phyloP scores from a whole-genome alignment of 2,113 vertebrate species.

The Nothobranchius kuhntae region DNA sequence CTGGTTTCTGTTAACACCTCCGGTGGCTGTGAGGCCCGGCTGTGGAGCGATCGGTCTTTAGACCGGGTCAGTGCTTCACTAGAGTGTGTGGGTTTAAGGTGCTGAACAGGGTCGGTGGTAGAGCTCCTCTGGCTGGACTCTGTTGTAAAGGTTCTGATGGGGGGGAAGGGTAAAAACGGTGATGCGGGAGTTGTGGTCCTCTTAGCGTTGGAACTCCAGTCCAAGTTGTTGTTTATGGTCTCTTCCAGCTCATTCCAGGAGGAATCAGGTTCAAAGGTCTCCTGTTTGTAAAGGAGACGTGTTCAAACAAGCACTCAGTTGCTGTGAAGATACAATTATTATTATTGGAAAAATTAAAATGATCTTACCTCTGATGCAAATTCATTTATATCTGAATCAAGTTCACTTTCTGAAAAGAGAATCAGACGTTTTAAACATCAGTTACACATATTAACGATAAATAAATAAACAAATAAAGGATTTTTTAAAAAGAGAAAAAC shows the following conservation, averaged over 20 bases:
- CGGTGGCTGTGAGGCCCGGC: conserved; percentile 29
- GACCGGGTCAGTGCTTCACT: neutral
- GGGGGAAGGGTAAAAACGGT: conserved; percentile 24
- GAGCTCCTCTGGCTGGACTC: conserved; percentile 10
- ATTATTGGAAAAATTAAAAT: neutral
- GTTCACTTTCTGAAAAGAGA: conserved; percentile 61
- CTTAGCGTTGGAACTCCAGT: conserved; percentile 21
- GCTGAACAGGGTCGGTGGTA: conserved; percentile 15
- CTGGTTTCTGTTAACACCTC: conserved; percentile 18
- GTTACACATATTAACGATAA: conserved; percentile 9
- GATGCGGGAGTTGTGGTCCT: conserved; percentile 22
- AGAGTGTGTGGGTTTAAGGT: neutral
- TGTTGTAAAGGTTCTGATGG: conserved; percentile 35
- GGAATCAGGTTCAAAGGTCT: conserved; percentile 38
- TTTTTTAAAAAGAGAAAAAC: neutral
- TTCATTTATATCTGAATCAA: conserved; percentile 53
- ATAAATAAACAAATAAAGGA: neutral
- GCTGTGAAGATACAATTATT: neutral
- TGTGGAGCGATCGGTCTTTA: neutral
- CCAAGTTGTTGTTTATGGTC: conserved; percentile 28
- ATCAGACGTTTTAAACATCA: conserved; percentile 28
- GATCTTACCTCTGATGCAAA: conserved; percentile 65
- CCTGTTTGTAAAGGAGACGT: conserved; percentile 47
- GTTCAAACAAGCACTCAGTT: neutral
- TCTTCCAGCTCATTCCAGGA: conserved; percentile 48